Conservation (phyloP, 2,113 vertebrate species). For the Chiloscyllium plagiosum region DNA sequence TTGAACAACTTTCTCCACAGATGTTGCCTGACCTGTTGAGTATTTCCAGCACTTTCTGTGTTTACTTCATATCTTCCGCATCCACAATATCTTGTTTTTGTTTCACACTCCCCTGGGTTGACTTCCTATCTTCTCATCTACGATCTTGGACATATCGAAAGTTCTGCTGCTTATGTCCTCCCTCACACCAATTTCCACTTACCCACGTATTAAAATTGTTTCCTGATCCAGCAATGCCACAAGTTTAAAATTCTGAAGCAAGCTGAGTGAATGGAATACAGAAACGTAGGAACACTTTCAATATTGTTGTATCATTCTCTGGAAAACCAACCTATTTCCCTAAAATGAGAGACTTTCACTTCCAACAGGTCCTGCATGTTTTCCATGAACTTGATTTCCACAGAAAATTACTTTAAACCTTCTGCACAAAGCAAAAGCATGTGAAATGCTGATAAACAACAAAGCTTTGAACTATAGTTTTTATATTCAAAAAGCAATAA, state of each 20-base stretch:
- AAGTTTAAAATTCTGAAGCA: no score
- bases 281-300: not conserved
- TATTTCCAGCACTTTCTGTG: no score
- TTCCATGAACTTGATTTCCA: not conserved
- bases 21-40: no score
- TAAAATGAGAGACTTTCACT: not conserved
- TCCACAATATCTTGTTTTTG: not conserved
- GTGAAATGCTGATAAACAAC: not conserved
- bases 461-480: not conserved
- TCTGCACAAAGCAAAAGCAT: not conserved
- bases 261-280: not conserved
- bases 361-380: not conserved
- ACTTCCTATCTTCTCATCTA: no score
- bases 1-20: no score
- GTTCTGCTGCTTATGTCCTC: no score
- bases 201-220: no score
- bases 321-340: not conserved
- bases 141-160: no score
- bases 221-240: no score
- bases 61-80: no score
- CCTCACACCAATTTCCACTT: no score
- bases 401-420: not conserved
- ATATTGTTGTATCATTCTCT: not conserved
- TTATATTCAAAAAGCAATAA: not conserved
- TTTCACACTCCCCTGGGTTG: no score